A percentile compares a stretch with the other conserved stretches of the same genome.
phyloP scores from a whole-genome alignment of 92 coral and sea anemone genomes.

The Ricordea florida region DNA sequence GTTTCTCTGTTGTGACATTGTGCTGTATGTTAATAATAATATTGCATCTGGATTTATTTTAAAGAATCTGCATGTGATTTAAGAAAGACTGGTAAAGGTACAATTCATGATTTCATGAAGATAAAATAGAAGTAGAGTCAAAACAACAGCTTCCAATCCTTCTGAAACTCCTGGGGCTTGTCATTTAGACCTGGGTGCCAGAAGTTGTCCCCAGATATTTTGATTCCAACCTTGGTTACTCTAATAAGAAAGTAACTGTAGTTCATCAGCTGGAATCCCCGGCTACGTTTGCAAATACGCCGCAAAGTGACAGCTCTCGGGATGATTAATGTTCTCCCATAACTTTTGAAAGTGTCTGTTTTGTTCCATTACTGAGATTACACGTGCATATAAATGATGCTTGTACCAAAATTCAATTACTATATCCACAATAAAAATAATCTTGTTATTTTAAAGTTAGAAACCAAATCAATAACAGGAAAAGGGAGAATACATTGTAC shows the following conservation, averaged over 20 bases:
- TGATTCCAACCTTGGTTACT: not conserved
- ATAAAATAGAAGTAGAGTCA: not conserved
- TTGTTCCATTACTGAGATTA: too few species aligned
- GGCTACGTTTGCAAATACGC: too few species aligned
- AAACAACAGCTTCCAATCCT: not conserved
- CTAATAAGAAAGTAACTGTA: not conserved
- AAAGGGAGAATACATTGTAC: too few species aligned
- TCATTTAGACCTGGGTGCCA: not conserved
- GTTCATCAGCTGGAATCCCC: not conserved
- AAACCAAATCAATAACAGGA: too few species aligned
- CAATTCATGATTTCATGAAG: not conserved
- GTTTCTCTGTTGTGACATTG: conserved; percentile 9
- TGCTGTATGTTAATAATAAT: not conserved
- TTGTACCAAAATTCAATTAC: too few species aligned
- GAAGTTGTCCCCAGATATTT: not conserved
- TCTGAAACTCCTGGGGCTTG: not conserved
- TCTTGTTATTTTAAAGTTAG: too few species aligned
- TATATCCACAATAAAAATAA: too few species aligned
- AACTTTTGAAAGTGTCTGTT: too few species aligned
- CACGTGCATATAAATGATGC: too few species aligned
- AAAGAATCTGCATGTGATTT: not conserved
- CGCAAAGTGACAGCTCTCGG: too few species aligned
- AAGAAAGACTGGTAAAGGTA: not conserved
- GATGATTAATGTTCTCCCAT: too few species aligned
- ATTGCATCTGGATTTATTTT: not conserved